A percentile compares a stretch with the other conserved stretches of the same genome.
phyloP scores from a whole-genome alignment of 2,797 vertebrate genomes.

The Xerus rutilus region DNA sequence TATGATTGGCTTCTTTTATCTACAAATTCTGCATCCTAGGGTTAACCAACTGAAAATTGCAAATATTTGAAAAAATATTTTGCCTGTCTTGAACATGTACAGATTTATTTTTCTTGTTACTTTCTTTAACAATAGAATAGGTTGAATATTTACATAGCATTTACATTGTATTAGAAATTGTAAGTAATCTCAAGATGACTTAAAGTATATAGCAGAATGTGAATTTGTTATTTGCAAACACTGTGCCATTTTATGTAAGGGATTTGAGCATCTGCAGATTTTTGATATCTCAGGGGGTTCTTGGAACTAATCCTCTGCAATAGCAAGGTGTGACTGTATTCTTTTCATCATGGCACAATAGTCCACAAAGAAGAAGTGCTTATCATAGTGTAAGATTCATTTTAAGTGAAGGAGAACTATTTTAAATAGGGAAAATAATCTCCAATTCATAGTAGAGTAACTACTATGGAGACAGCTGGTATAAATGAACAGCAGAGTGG shows the following conservation, averaged over 20 bases:
- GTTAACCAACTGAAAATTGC: background rate
- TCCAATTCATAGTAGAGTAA: background rate
- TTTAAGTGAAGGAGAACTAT: background rate
- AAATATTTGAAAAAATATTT: background rate
- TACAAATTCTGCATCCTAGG: background rate
- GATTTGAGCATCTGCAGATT: background rate
- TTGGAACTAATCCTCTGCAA: background rate
- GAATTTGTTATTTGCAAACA: background rate
- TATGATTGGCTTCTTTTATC: background rate
- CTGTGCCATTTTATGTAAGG: background rate
- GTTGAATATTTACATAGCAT: background rate
- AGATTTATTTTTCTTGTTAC: background rate
- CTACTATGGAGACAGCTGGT: constrained; percentile 52
- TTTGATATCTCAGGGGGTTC: background rate
- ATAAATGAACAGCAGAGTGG: constrained; percentile 21
- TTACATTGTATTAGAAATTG: background rate
- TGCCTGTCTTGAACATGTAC: background rate
- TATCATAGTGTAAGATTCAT: background rate
- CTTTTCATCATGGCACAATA: background rate
- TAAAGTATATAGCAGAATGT: background rate
- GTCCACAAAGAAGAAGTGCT: background rate
- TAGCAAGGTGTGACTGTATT: background rate
- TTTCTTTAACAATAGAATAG: background rate
- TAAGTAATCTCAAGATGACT: background rate
- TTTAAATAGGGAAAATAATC: constrained; percentile 17